Evolutionary conservation across 2,888 invertebrate genomes (phyloP), one percentile per base, ranked within the genome.

Genomic region (Plebejus anna): DNA sequence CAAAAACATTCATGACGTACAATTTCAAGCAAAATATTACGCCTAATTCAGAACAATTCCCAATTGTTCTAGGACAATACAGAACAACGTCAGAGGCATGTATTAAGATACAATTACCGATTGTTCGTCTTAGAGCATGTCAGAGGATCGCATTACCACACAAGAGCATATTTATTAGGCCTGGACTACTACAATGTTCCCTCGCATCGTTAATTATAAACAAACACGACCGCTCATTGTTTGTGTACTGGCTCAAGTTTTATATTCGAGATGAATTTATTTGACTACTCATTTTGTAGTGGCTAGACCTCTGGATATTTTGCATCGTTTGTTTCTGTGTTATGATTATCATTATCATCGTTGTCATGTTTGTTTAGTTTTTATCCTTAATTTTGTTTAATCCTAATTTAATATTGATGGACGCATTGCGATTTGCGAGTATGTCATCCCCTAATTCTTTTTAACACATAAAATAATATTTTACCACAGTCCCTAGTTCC

Each of bases 201-300:
- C 86, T 84, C 89, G 88, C 85, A 88, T 86, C 90, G 91, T 91
- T 92, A 91, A 91, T 92, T 90, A 90, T 86, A 88, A 89, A 88
- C 88, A 88, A 88, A 91, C 90, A 90, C 85, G 88, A 84, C 84
- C 84, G 83, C 81, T 86, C 76, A 78, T 77, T 76, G 77, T 77
- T 71, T n/a, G 32, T 71, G 80, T 83, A 84, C 80, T 78, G 79
- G 32, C 66, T 36, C 66, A 66, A 66, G 61, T 66, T 66, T 66
- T 66, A 61, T 61, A 11, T 61, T 66, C 13, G 13, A 66, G 66
- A 66, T 66, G 66, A 66, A 66, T 66, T 66, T 36, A 66, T 66
- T 66, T 36, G 66, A 66, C 61, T 61, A 61, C 28, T 28, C 28
- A 11, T 28, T 61, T 61, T 61, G 61, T 28, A 66, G 61, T 11